Conservation (phyloP, 2,797 vertebrate genomes). For the Vultur gryphus region DNA sequence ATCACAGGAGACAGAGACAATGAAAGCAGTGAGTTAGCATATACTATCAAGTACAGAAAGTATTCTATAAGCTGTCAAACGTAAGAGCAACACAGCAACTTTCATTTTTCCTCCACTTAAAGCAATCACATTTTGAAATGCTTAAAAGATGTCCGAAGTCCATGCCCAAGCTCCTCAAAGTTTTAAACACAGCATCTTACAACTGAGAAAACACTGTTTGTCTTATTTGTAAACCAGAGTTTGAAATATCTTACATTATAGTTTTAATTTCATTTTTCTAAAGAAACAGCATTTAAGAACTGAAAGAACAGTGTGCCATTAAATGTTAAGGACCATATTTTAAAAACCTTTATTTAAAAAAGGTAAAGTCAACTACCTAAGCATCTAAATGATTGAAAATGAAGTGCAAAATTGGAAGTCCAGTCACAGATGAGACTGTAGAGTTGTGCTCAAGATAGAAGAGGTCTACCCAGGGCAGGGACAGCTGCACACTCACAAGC, state of each 20-base stretch:
- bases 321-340: not conserved
- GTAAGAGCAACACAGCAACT: not conserved
- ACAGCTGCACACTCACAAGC: not conserved
- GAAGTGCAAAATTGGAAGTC: not conserved
- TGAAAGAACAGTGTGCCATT: not conserved
- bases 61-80: not conserved
- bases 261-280: not conserved
- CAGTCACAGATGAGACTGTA: not conserved
- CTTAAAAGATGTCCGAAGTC: not conserved
- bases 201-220: not conserved
- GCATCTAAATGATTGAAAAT: not conserved
- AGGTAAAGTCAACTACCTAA: not conserved
- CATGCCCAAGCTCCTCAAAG: conserved; percentile 28
- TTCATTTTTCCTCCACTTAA: not conserved
- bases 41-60: not conserved
- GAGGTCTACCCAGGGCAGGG: not conserved
- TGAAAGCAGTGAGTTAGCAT: not conserved
- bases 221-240: conserved; percentile 28
- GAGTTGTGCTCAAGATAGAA: not conserved
- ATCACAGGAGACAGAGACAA: not conserved
- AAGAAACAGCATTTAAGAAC: conserved; percentile 21
- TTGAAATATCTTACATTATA: conserved; percentile 1
- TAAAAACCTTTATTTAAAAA: conserved; percentile 26
- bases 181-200: conserved; percentile 29
- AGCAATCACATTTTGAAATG: not conserved